Evolutionary conservation across 2,888 invertebrate genomes (phyloP).

Genomic region (Epinotia demarniana): DNA sequence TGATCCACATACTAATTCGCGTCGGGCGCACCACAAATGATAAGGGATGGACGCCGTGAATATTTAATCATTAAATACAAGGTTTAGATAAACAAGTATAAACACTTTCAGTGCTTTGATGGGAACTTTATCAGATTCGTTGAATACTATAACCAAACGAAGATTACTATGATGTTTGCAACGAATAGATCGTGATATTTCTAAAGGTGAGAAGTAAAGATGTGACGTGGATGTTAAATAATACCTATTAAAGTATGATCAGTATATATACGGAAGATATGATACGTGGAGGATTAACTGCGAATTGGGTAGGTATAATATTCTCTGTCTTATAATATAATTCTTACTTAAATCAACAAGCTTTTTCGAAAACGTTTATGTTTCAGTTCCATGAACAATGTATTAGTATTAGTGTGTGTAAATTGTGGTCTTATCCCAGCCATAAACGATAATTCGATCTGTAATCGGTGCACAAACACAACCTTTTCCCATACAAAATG

Average conservation of each 20-base stretch:
- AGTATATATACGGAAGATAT: too few relatives aligned
- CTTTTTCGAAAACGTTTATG: too few relatives aligned
- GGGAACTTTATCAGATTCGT: conserved; percentile 1
- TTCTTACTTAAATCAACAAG: too few relatives aligned
- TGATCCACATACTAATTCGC: conserved; percentile 63
- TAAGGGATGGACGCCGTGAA: conserved; percentile 47
- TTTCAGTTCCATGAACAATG: neutral
- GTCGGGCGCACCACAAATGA: conserved; percentile 56
- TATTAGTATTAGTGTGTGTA: neutral
- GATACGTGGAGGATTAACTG: too few relatives aligned
- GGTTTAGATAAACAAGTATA: conserved; percentile 18
- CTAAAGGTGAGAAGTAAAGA: too few relatives aligned
- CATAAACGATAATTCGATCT: conserved; percentile 21
- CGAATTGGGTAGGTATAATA: too few relatives aligned
- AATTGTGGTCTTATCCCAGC: conserved; percentile 5
- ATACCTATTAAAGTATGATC: too few relatives aligned
- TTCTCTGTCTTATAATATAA: too few relatives aligned
- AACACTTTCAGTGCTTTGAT: neutral
- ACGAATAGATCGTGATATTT: too few relatives aligned
- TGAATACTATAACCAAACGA: neutral
- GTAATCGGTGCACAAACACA: conserved; percentile 31
- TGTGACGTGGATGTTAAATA: too few relatives aligned
- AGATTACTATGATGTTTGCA: neutral
- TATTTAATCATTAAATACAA: conserved; percentile 31
- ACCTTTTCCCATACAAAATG: conserved; percentile 52